Conservation (phyloP, 92 coral and sea anemone species). For the Phymanthus crucifer region DNA sequence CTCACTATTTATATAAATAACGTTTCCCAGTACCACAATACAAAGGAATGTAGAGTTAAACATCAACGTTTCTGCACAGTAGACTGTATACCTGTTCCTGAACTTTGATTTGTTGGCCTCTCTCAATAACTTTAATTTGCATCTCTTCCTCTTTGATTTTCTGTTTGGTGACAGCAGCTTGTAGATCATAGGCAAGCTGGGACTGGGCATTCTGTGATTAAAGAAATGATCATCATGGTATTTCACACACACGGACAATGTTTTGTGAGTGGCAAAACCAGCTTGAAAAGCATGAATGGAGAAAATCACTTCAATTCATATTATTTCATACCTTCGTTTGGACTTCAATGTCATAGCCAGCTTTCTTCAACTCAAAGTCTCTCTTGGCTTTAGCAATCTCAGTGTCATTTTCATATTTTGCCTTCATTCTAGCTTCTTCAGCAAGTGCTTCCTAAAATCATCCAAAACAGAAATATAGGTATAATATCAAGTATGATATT, state of each 20-base stretch:
- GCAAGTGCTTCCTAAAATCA: constrained; percentile 93
- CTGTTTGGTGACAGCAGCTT: constrained; percentile 94
- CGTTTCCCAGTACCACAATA: too few relatives aligned
- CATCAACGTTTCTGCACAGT: too few relatives aligned
- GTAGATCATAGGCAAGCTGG: constrained; percentile 85
- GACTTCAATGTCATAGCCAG: constrained; percentile 93
- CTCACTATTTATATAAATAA: too few relatives aligned
- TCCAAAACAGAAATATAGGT: not conserved
- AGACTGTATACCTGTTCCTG: constrained; percentile 78
- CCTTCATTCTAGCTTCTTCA: constrained; percentile 87
- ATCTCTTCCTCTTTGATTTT: constrained; percentile 92
- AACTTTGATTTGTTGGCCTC: constrained; percentile 91
- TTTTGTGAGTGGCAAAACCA: too few relatives aligned
- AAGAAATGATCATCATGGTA: too few relatives aligned
- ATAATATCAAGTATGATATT: not conserved
- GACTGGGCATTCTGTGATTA: constrained; percentile 77
- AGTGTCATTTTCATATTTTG: constrained; percentile 94
- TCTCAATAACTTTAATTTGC: constrained; percentile 91
- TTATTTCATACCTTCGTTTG: constrained; percentile 67
- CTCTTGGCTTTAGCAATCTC: constrained; percentile 92
- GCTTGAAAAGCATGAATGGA: too few relatives aligned
- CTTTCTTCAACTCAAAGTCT: constrained; percentile 92
- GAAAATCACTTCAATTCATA: not conserved
- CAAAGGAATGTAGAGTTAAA: too few relatives aligned
- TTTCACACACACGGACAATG: too few relatives aligned